Conservation (phyloP, 1,140 invertebrate genomes). For the Leucophenga varia region DNA sequence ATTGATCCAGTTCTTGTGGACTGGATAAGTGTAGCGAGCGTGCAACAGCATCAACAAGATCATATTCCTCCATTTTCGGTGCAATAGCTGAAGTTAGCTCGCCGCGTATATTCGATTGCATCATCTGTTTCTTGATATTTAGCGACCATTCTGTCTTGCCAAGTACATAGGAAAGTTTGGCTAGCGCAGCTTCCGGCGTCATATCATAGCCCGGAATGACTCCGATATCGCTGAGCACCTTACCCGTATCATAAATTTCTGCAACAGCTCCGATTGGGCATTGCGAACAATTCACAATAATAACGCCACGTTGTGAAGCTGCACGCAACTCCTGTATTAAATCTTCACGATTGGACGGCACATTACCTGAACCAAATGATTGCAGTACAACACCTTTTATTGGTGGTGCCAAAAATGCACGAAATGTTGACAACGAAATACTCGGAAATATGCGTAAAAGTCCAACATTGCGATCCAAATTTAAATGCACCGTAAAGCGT, state of each 20-base stretch:
- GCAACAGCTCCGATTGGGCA: conserved; percentile 78
- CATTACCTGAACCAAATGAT: conserved; percentile 91
- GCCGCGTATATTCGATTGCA: conserved; percentile 72
- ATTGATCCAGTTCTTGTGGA: conserved; percentile 67
- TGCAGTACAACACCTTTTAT: conserved; percentile 87
- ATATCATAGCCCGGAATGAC: conserved; percentile 91
- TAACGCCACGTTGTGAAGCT: conserved; percentile 77
- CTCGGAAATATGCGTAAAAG: conserved; percentile 87
- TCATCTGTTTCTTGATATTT: conserved; percentile 76
- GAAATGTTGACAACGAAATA: conserved; percentile 77
- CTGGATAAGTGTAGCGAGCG: conserved; percentile 68
- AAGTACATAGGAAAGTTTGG: conserved; percentile 89
- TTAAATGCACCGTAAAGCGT: conserved; percentile 75
- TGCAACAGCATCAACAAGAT: conserved; percentile 68
- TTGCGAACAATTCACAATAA: conserved; percentile 93
- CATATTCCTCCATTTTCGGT: conserved; percentile 51
- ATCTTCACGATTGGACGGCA: conserved; percentile 82
- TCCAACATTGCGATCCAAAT: conserved; percentile 83
- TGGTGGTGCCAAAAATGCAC: conserved; percentile 79
- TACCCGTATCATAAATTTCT: conserved; percentile 80
- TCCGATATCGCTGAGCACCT: conserved; percentile 65
- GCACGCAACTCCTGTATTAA: conserved; percentile 72
- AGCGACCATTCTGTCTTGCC: conserved; percentile 77
- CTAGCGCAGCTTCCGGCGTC: conserved; percentile 91
- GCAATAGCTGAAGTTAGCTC: conserved; percentile 59